These are phyloP conservation scores for Odontothrips loti DNA, from an alignment of 2,888 invertebrate genomes.

Conservation along the genomic window DNA sequence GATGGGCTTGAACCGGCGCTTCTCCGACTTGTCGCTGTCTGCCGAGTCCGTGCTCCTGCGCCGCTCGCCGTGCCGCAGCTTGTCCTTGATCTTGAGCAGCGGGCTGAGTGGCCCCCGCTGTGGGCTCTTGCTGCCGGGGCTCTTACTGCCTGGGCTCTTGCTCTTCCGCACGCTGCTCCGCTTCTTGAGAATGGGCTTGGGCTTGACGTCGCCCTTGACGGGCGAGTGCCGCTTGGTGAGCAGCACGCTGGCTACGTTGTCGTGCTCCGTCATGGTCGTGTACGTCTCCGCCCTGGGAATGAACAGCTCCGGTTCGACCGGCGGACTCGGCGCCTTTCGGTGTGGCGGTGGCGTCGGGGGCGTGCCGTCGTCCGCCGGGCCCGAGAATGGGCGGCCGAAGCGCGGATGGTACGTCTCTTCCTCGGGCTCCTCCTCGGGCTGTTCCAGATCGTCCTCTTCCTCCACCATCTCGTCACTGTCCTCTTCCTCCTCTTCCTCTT, in stretches of 20 bases:
- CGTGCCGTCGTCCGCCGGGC: constrained; percentile 3
- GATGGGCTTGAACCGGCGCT: constrained; percentile 15
- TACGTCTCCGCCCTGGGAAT: constrained; percentile 28
- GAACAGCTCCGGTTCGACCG: constrained; percentile 31
- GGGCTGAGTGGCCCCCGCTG: constrained; percentile 10
- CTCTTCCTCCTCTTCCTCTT: constrained; percentile 36
- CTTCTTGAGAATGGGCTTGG: constrained; percentile 32
- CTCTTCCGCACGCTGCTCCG: constrained; percentile 17
- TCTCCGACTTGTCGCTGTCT: constrained; percentile 44
- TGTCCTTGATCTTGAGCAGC: constrained; percentile 28
- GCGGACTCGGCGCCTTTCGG: constrained; percentile 30
- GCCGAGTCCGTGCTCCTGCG: constrained; percentile 22
- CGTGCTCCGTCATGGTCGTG: constrained; percentile 28
- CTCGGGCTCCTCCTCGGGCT: constrained; percentile 35
- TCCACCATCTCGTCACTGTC: constrained; percentile 38
- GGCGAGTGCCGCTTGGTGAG: constrained; percentile 32
- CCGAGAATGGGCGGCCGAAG: background rate
- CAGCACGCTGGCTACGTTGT: constrained; percentile 29
- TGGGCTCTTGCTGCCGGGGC: constrained; percentile 1
- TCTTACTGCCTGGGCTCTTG: constrained; percentile 23
- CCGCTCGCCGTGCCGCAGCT: constrained; percentile 24
- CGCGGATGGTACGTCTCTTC: constrained; percentile 31
- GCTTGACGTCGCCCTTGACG: constrained; percentile 20
- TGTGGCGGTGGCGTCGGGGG: constrained; percentile 16
- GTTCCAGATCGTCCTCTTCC: constrained; percentile 33